Evolutionary conservation across 2,888 invertebrate genomes (phyloP), one percentile per base, ranked within the genome.

Genomic region (Thumatha senex): DNA sequence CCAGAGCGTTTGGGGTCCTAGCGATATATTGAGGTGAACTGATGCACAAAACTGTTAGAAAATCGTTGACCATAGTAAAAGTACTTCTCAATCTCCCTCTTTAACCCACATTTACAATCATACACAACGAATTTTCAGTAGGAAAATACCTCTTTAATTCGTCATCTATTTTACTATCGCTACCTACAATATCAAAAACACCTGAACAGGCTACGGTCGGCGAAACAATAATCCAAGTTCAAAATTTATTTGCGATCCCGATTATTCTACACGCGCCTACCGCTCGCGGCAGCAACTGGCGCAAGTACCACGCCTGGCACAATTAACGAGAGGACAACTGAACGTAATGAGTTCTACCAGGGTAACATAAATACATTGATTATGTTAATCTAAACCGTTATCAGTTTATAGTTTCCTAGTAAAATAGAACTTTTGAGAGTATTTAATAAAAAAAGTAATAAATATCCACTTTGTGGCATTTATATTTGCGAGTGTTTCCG

Each of bases 151-250:
- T 24, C 3, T 24, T 24, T 24, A 24, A 24, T 24, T 24, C 2
- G 5, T 24, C n/a, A 7, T 11, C 58, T 62, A 11, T 53, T 63
- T 9, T 84, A 80, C 80, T 47, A 49, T 61, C 84, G 52, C 57
- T 85, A 81, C 83, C 57, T 85, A 81, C 83, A 58, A 64, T 71
- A 76, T 78, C 77, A 74, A 78, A 82, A 78, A 76, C 80, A 84
- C 85, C 86, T 84, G 84, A 80, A 79, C 76, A 64, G 67, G 71
- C 68, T 64, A 68, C 73, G 74, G 71, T 70, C 64, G 71, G 72
- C 71, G 72, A 80, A 84, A 84, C 84, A 85, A 84, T 82, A 82
- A 78, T 78, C 80, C 65, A 71, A 82, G 78, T 71, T 71, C 48
- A 63, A 59, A 70, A 67, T 74, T 71, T 71, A 68, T 70, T 72